Conservation (phyloP, 35 echinoderm and acorn worm species). For the Lytechinus pictus region DNA sequence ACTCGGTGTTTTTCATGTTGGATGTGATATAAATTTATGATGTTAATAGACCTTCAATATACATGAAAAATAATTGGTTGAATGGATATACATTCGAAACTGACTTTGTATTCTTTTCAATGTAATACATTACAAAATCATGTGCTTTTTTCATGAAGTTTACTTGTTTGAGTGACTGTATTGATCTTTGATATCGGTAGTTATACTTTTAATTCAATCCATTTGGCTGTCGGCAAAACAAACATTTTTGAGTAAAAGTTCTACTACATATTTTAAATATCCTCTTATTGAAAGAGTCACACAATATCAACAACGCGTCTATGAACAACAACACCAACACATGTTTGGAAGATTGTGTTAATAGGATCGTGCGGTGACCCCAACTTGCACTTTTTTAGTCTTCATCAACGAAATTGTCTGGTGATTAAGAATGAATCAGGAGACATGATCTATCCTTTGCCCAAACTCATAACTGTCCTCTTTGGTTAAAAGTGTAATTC, state of each 20-base stretch:
- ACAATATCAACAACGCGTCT: neutral
- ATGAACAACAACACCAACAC: neutral
- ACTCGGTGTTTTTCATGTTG: neutral
- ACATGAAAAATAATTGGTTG: too few relatives aligned
- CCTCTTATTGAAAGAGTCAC: neutral
- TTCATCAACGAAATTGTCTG: neutral
- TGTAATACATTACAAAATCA: too few relatives aligned
- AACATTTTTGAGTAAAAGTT: neutral
- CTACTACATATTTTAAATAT: neutral
- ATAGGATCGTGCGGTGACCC: neutral
- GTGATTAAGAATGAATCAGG: slow-evolving; percentile 18
- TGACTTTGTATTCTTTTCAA: too few relatives aligned
- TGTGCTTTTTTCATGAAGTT: too few relatives aligned
- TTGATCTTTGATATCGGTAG: neutral
- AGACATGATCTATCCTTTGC: neutral
- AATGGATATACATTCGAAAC: too few relatives aligned
- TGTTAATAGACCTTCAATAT: too few relatives aligned
- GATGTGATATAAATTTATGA: neutral
- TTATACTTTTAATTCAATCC: neutral
- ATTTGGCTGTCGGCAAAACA: neutral
- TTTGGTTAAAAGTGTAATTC: neutral
- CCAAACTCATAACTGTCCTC: neutral
- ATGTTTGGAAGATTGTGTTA: neutral
- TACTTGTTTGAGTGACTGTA: too few relatives aligned
- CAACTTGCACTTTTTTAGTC: slow-evolving; percentile 29